Evolutionary conservation across 2,797 vertebrate species (phyloP).

Genomic region (Leucoraja ocellata): DNA sequence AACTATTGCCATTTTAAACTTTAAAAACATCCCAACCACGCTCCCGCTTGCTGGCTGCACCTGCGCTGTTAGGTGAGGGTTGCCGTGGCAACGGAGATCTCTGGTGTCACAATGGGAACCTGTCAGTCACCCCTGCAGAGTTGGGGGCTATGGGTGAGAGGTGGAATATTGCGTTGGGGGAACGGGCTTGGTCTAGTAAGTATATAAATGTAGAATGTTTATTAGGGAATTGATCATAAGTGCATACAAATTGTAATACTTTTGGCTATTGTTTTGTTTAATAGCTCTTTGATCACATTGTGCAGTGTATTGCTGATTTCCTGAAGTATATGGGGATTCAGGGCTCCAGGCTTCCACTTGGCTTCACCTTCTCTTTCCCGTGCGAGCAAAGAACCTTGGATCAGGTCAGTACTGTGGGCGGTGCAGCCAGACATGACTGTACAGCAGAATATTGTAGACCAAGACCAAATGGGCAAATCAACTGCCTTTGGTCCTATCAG

Average conservation of each 20-base stretch:
- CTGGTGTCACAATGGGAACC: too few species aligned
- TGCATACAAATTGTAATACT: not conserved
- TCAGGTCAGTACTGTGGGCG: constrained; percentile 60
- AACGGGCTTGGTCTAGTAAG: too few species aligned
- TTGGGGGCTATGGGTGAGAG: too few species aligned
- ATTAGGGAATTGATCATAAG: not conserved
- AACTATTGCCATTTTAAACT: too few species aligned
- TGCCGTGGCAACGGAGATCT: too few species aligned
- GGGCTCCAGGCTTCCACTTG: constrained; percentile 75
- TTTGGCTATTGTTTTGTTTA: not conserved
- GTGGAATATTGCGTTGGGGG: too few species aligned
- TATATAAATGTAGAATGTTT: not conserved
- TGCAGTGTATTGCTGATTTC: constrained; percentile 82
- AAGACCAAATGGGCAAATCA: not conserved
- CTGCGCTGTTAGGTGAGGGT: too few species aligned
- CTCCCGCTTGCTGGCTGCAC: too few species aligned
- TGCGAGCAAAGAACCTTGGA: constrained; percentile 82
- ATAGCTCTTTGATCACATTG: constrained; percentile 90
- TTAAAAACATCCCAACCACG: too few species aligned
- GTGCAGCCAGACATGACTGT: not conserved
- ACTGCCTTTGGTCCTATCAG: not conserved
- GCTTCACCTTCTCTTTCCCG: constrained; percentile 96
- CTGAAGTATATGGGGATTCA: constrained; percentile 93
- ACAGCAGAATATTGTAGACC: not conserved
- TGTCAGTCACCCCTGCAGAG: too few species aligned